These are phyloP conservation scores for Callocephalon fimbriatum DNA, from an alignment of 2,113 vertebrate genomes.

Conservation along the genomic window DNA sequence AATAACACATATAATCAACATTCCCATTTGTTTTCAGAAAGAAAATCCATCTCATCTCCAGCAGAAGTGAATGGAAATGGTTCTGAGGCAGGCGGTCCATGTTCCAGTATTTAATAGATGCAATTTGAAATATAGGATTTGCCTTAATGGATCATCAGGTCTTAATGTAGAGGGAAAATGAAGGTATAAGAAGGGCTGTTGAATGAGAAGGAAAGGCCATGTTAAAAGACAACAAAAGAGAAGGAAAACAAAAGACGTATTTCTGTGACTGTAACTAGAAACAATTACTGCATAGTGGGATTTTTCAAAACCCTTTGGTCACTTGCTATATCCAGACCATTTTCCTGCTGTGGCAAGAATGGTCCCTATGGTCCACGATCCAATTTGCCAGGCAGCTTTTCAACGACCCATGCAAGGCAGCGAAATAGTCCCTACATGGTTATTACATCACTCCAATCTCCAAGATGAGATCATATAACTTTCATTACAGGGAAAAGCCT, in stretches of 20 bases:
- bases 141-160: conserved; percentile 30
- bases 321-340: background rate
- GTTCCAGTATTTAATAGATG: conserved; percentile 10
- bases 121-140: conserved; percentile 42
- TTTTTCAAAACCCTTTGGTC: conserved; percentile 4
- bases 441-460: conserved; percentile 4
- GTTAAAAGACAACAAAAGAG: conserved; percentile 27
- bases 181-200: conserved; percentile 6
- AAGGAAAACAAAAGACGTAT: background rate
- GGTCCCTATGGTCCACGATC: background rate
- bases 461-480: background rate
- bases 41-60: conserved; percentile 27
- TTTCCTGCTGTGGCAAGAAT: background rate
- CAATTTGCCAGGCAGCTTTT: conserved; percentile 8
- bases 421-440: background rate
- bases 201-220: background rate
- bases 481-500: background rate
- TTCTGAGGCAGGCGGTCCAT: conserved; percentile 5
- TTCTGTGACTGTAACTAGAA: background rate
- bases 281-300: background rate
- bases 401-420: conserved; percentile 15
- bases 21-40: conserved; percentile 44
- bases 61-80: conserved; percentile 18
- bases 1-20: conserved; percentile 55
- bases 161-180: conserved; percentile 10